Conservation (phyloP, 2,888 invertebrate genomes). For the Luperina nickerlii region DNA sequence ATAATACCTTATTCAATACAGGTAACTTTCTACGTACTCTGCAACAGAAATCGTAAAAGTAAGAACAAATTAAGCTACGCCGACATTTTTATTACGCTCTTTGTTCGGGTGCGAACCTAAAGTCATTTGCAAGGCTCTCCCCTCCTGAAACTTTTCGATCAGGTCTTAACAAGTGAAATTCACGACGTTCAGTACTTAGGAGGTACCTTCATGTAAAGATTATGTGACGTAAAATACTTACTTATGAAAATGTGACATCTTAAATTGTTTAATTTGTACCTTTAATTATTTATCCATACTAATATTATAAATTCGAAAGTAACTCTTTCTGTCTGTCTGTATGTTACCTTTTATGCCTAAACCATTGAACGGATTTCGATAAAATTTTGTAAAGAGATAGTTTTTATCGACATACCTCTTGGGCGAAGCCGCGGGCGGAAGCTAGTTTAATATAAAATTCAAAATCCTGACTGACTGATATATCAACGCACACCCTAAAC, state of each 20-base stretch:
- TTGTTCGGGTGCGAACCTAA: conserved; percentile 24
- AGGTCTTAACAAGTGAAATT: conserved; percentile 57
- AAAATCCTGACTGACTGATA: too few species aligned
- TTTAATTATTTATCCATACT: too few species aligned
- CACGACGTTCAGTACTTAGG: conserved; percentile 44
- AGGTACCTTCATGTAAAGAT: conserved; percentile 38
- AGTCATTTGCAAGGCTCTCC: conserved; percentile 32
- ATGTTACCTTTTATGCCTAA: too few species aligned
- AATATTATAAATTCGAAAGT: too few species aligned
- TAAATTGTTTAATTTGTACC: too few species aligned
- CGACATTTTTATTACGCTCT: conserved; percentile 51
- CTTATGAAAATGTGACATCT: background rate
- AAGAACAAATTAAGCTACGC: conserved; percentile 40
- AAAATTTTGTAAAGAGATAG: too few species aligned
- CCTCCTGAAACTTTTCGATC: conserved; percentile 52
- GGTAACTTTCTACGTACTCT: background rate
- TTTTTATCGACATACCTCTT: too few species aligned
- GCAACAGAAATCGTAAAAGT: conserved; percentile 5
- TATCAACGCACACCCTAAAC: too few species aligned
- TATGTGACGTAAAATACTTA: conserved; percentile 24
- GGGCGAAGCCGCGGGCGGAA: too few species aligned
- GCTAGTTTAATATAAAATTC: too few species aligned
- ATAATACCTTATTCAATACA: background rate
- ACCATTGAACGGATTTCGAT: too few species aligned
- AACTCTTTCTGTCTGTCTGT: too few species aligned